Conservation (phyloP, 2,113 vertebrate genomes). For the Cyprinodon variegatus region DNA sequence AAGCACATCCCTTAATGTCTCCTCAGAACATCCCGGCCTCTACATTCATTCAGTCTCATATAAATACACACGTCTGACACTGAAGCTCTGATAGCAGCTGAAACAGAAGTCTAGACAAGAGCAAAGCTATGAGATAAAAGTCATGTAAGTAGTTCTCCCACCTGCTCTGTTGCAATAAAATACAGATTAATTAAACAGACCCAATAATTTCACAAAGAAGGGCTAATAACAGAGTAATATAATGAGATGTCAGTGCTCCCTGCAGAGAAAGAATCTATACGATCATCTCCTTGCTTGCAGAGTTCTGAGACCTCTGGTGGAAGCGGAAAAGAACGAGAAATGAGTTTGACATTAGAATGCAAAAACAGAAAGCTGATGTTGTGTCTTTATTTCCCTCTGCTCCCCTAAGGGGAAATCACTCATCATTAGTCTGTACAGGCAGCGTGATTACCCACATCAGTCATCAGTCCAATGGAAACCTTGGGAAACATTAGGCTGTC, state of each 20-base stretch:
- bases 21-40: neutral
- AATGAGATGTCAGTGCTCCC: neutral
- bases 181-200: constrained; percentile 6
- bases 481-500: constrained; percentile 48
- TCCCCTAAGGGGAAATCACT: constrained; percentile 43
- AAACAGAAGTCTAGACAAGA: neutral
- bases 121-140: too few relatives aligned
- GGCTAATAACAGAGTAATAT: constrained; percentile 18
- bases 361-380: constrained; percentile 17
- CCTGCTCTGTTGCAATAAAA: constrained; percentile 16
- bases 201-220: neutral
- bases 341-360: neutral
- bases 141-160: neutral
- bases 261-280: neutral
- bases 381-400: constrained; percentile 21
- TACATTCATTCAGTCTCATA: constrained; percentile 1
- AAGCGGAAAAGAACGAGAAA: constrained; percentile 33
- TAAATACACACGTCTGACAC: constrained; percentile 11
- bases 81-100: constrained; percentile 4
- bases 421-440: constrained; percentile 51
- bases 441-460: constrained; percentile 58
- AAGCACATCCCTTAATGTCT: neutral
- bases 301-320: neutral
- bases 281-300: neutral
- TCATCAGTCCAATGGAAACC: constrained; percentile 58